Evolutionary conservation across 2,888 invertebrate species (phyloP).

Genomic region (Antheraea assamensis): DNA sequence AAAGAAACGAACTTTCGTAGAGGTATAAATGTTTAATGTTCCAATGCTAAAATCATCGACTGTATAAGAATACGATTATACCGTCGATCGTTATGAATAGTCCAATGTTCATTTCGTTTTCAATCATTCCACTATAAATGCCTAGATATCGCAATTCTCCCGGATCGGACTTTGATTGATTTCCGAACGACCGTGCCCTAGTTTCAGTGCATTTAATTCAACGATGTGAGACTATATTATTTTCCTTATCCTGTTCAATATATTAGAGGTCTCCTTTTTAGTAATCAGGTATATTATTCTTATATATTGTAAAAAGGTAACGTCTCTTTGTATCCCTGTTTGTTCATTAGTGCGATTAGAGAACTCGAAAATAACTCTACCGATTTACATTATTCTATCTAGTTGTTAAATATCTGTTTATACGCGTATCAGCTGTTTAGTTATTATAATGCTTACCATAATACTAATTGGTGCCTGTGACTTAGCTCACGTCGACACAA

Average conservation of each 20-base stretch:
- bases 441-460: too few relatives aligned
- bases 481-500: not conserved
- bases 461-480: not conserved
- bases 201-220: conserved; percentile 9
- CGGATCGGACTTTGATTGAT: conserved; percentile 10
- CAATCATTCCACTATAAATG: conserved; percentile 3
- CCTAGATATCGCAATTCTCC: conserved; percentile 2
- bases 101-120: conserved; percentile 1
- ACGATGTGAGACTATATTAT: not conserved
- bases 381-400: too few relatives aligned
- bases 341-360: too few relatives aligned
- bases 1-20: not conserved
- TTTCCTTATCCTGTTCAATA: not conserved
- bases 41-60: not conserved
- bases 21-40: not conserved
- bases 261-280: not conserved
- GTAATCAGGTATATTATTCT: not conserved
- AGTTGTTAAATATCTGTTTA: too few relatives aligned
- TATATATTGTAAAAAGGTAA: too few relatives aligned
- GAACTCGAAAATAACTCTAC: too few relatives aligned
- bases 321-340: too few relatives aligned
- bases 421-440: too few relatives aligned
- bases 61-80: not conserved
- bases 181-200: conserved; percentile 9
- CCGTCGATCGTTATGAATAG: not conserved